Evolutionary conservation across 2,113 vertebrate species (phyloP), one percentile per base, ranked within the genome.

Genomic region (Lipophrys pholis): DNA sequence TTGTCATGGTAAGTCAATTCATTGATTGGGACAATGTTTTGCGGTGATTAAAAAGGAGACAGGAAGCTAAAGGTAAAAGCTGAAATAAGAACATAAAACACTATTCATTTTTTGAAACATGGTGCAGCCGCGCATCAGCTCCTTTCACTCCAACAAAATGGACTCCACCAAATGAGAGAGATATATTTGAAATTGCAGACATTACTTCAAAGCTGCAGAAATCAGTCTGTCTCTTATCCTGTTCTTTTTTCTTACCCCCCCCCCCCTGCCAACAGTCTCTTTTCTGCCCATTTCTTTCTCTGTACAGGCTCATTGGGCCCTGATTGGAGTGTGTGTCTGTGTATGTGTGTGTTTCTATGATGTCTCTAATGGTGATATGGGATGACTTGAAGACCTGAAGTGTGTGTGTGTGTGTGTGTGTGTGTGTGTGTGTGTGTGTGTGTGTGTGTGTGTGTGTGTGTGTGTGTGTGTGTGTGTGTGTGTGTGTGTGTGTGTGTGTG

Each of bases 401-500:
- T 30, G 21, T 30, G 21, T 30, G 21, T 30, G 21, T 30, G 21
- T 30, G 21, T 30, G 21, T 30, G 21, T 30, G 21, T 30, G 21
- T 30, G 21, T 30, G 21, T 30, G 21, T 30, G 21, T 30, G 21
- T 30, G 21, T 30, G 58, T 35, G 51, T 64, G 38, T 36, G 55
- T 58, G 48, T 45, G 17, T 53, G 69, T 41, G 16, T 61, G 30
- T 12, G 46, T 70, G 43, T 78, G 73, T 83, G 50, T 80, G 59
- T 81, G 72, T 80, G 38, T 78, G 73, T 83, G 50, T 80, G 59
- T 81, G 72, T 80, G 38, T 78, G 73, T 83, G 50, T 80, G 59
- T 81, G 72, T 80, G 38, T 78, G 73, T 83, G 50, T 80, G 59
- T 81, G 72, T 80, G 38, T 80, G 38, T 78, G 73, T 83, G 50